phyloP scores from a whole-genome alignment of 1,140 invertebrate genomes.

The Dysdera silvatica region DNA sequence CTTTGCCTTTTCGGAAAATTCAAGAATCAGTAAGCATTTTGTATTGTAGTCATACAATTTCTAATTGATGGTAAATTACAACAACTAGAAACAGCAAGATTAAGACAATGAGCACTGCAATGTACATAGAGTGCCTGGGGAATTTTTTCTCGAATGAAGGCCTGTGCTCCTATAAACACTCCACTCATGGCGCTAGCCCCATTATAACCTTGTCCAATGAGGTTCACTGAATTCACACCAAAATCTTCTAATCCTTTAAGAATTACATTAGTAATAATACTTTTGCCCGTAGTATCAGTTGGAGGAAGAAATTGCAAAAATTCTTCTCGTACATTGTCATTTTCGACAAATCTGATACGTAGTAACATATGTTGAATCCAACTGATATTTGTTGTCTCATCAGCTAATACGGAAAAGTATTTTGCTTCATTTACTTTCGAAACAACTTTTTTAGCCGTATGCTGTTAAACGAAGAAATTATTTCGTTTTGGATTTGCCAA shows the following conservation, averaged over 20 bases:
- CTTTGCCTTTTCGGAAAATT: no score
- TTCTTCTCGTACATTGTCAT: conserved; percentile 31
- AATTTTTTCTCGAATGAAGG: no score
- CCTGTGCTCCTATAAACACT: no score
- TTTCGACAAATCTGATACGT: conserved; percentile 32
- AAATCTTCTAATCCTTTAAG: conserved; percentile 11
- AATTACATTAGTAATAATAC: neutral
- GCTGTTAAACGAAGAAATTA: conserved; percentile 35
- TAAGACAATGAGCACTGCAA: no score
- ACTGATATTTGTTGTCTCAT: conserved; percentile 2
- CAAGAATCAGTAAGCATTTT: no score
- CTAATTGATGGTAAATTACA: no score
- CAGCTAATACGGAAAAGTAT: neutral
- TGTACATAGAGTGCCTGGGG: no score
- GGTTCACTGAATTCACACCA: conserved; percentile 30
- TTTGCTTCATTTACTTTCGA: conserved; percentile 2
- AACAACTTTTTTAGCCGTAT: conserved; percentile 33
- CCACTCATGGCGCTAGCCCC: no score
- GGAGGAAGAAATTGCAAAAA: conserved; percentile 34
- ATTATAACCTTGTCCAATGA: no score
- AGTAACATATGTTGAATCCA: conserved; percentile 34
- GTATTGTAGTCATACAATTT: no score
- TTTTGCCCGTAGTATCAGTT: neutral
- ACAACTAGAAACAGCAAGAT: no score
- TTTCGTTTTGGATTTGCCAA: conserved; percentile 37